Evolutionary conservation across 1,140 invertebrate genomes (phyloP), one percentile per base, ranked within the genome.

Genomic region (Holcopasites calliopsidis): DNA sequence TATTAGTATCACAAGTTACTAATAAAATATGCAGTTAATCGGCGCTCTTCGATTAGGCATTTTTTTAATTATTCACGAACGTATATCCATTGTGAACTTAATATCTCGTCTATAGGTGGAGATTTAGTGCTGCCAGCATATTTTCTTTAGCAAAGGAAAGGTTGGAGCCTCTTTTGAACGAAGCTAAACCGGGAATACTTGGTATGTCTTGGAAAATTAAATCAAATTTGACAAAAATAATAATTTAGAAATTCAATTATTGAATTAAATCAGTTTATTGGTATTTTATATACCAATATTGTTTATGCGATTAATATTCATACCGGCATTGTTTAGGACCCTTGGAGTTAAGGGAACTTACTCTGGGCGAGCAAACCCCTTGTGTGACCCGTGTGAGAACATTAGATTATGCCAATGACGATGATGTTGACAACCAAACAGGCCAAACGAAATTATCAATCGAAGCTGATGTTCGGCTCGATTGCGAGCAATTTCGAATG

Each of bases 401-500:
- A 2, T 86, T 90, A 65, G 90, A 92, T 66, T 89, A 84, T 58
- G 82, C 79, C 42, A 82, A 80, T n/a, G 86, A 88, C 28, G 88
- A 89, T 16, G 88, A 89, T 40, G 26, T 40, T 23, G 72, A 64
- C 52, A 35, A 50, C 16, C 47, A 66, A 54, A 64, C 70, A 1
- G 78, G 70, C 0, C 89, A 90, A 75, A 85, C 78, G 4, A 91
- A 92, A 81, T 78, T 93, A 11, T 92, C 92, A 8, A 76, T 93
- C 31, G 92, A 93, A 82, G 90, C 91, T 23, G 92, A 93, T 35
- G 73, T 93, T 0, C 90, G 88, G 4, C 85, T 93, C 26, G 87
- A 91, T 50, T 92, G 91, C 74, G 92, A 93, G 33, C 92, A 93
- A 73, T 94, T 93, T 79, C 88, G 89, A 31, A 93, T 93, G 92